Percentiles rank a stretch among this genome's conserved stretches.
These are phyloP conservation scores for Ophioderma brevispina DNA, from an alignment of 35 echinoderm and acorn worm species.

Conservation along the genomic window DNA sequence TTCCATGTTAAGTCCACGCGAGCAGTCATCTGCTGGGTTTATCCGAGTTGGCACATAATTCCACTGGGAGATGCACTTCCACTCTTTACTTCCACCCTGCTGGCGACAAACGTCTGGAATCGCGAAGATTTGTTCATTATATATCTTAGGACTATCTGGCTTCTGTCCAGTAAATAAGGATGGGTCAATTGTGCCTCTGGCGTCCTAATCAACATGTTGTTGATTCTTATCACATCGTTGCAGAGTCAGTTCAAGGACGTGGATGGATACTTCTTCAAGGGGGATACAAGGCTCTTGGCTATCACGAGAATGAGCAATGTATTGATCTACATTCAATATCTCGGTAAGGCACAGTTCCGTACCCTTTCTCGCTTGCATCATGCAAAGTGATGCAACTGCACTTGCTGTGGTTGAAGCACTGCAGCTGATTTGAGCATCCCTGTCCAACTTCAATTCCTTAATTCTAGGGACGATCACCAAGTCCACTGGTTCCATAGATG, in stretches of 20 bases:
- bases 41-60: slow-evolving; percentile 44
- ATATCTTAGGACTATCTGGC: slow-evolving; percentile 44
- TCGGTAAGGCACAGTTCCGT: slow-evolving; percentile 42
- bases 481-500: slow-evolving; percentile 50
- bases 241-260: slow-evolving; percentile 57
- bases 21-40: slow-evolving; percentile 45
- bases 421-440: slow-evolving; percentile 38
- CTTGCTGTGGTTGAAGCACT: not conserved
- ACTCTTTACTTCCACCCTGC: slow-evolving; percentile 29
- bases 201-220: slow-evolving; percentile 16
- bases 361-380: slow-evolving; percentile 50
- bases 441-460: slow-evolving; percentile 34
- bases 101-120: slow-evolving; percentile 72
- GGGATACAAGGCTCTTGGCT: slow-evolving; percentile 43
- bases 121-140: slow-evolving; percentile 39
- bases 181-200: not conserved
- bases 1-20: slow-evolving; percentile 15
- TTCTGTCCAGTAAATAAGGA: slow-evolving; percentile 42
- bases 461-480: slow-evolving; percentile 59
- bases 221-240: slow-evolving; percentile 43
- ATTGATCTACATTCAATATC: slow-evolving; percentile 10
- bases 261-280: slow-evolving; percentile 47
- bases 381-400: slow-evolving; percentile 60
- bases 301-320: slow-evolving; percentile 31
- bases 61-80: slow-evolving; percentile 43